Evolutionary conservation across 2,888 invertebrate genomes (phyloP), one percentile per base, ranked within the genome.

Genomic region (Mesorhabditis spiculigera): DNA sequence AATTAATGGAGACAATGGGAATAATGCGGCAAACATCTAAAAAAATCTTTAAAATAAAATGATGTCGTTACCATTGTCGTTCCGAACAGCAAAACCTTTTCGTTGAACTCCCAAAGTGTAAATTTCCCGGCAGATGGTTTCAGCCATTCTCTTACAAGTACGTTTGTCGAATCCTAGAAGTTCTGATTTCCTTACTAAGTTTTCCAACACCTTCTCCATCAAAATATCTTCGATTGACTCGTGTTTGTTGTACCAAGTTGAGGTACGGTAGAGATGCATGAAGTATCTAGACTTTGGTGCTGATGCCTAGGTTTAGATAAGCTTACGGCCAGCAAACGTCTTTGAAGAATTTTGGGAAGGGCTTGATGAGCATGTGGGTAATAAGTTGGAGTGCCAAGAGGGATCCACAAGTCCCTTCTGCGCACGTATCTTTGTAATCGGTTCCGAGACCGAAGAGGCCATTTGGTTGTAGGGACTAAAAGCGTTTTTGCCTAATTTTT

Each of bases 21-120:
- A 87, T 0, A 88, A 87, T 1, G 87, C 87, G 0, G 88, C 87
- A 84, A 88, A 88, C 80, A 88, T 82, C 88, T 88, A 64, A 81
- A 70, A 62, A 6, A 8, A 16, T 50, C 6, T 13, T 45, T 58
- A 45, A 28, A 4, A n/a, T 67, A 13, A 58, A 8, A 58, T 4
- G 6, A 67, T 16, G 3, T 10, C 10, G 13, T 65, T 45, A 77
- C 75, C 78, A 79, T 77, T 0, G 76, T 78, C 41, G 87, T 87
- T 43, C 88, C 88, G 74, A 88, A 88, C 71, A 87, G 85, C 6
- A 88, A 86, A 66, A 88, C 84, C 77, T 88, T 88, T 80, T 88
- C 88, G 58, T 86, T 88, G 80, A 88, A 88, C 78, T 88, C 88
- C 65, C 84, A 82, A 5, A 88, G 78, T 0, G 88, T 87, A 74